Evolutionary conservation across 2,113 vertebrate species (phyloP), one percentile per base, ranked within the genome.

Genomic region (Tragelaphus buxtoni): DNA sequence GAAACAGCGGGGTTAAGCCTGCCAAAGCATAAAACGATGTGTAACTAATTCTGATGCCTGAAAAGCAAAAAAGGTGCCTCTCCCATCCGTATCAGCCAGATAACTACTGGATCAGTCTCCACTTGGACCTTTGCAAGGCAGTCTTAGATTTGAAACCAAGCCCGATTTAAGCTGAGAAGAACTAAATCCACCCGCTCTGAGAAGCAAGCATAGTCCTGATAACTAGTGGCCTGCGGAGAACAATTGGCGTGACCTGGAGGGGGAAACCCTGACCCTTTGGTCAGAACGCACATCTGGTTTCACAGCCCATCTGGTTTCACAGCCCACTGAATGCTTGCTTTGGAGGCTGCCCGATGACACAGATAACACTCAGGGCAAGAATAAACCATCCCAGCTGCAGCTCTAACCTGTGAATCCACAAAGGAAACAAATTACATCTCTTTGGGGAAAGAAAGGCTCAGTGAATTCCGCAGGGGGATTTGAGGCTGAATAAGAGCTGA

Each of bases 401-500:
- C 63, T 35, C 94, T 55, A 87, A 72, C 80, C 45, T 77, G 35
- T 35, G 82, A 51, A 61, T 58, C 56, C 49, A 93, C 93, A 97
- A 93, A 96, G 53, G 72, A 92, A 95, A 93, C 96, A 94, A 97
- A 95, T 89, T 72, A 74, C 88, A 45, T 63, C 69, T 88, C 92
- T 95, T 87, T 24, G 5, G 32, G 32, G 47, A 51, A 51, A 93
- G 47, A 61, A 49, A 89, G 47, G 58, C 45, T 76, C 42, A 14
- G 74, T 90, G 88, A 93, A 77, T 42, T 35, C 4, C 16, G 47
- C 74, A 65, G 92, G 45, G 28, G 35, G 84, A 85, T 92, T 81
- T 86, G 65, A 91, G 39, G 61, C 83, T 76, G 76, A 93, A 61
- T 90, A 9, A 3, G 42, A 84, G 65, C 65, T 83, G 76, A 65